Conservation (phyloP, 2,888 invertebrate species). For the Drosophila phalerata region DNA sequence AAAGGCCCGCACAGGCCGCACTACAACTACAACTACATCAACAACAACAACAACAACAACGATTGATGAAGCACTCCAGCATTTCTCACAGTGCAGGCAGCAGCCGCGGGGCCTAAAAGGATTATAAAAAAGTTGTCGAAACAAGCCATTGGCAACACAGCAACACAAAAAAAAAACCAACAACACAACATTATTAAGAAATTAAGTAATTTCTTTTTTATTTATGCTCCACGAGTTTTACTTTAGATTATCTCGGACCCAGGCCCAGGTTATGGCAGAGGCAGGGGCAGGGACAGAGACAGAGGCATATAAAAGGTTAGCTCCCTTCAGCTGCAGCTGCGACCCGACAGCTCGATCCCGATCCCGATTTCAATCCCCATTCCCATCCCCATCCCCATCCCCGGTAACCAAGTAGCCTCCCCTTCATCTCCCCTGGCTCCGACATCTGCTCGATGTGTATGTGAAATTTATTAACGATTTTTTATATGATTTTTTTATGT, state of each 20-base stretch:
- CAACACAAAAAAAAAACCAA: conserved; percentile 43
- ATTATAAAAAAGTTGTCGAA: conserved; percentile 81
- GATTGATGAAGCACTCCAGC: conserved; percentile 62
- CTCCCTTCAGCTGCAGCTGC: conserved; percentile 73
- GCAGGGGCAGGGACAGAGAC: neutral
- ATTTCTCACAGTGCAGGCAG: conserved; percentile 73
- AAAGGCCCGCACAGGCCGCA: conserved; percentile 66
- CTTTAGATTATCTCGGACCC: conserved; percentile 75
- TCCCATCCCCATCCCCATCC: neutral
- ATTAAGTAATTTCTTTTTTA: conserved; percentile 82
- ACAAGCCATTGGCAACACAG: conserved; percentile 70
- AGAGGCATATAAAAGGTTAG: conserved; percentile 73
- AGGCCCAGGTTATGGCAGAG: conserved; percentile 12
- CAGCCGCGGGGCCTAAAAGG: conserved; percentile 73
- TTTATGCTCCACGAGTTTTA: conserved; percentile 80
- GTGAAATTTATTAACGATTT: conserved; percentile 80
- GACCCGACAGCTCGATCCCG: conserved; percentile 34
- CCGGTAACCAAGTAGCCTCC: neutral
- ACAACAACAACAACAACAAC: conserved; percentile 18
- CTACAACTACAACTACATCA: conserved; percentile 31
- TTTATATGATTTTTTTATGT: conserved; percentile 71
- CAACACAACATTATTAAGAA: conserved; percentile 76
- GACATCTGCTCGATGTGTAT: conserved; percentile 32
- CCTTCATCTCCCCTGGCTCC: conserved; percentile 4
- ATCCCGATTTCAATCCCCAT: conserved; percentile 17